Evolutionary conservation across 2,797 vertebrate genomes (phyloP), one percentile per base, ranked within the genome.

Genomic region (Linurgus olivaceus): DNA sequence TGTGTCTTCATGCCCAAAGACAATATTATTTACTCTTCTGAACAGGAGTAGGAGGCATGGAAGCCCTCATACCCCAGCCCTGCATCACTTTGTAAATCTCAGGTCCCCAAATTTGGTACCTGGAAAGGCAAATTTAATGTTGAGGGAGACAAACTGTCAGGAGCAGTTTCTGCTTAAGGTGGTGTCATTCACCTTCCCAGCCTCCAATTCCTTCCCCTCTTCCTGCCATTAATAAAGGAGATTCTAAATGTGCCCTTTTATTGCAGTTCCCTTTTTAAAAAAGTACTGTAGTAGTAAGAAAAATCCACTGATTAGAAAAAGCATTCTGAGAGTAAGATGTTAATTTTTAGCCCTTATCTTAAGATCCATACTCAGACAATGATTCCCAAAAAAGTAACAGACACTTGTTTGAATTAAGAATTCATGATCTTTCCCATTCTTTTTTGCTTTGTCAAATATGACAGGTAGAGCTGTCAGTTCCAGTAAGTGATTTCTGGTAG

Each of bases 401-500:
- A 58, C 86, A 72, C 73, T 86, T 78, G 40, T 21, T 83, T 44
- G 50, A 83, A 74, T 94, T 86, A 83, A 76, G 63, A 87, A 83
- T 94, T 91, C 54, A 52, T 68, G 54, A 75, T 93, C 78, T 90
- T 74, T 90, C 52, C 21, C 37, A 28, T 95, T 90, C 68, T 87
- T 87, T 81, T 62, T 85, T 63, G n/a, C 57, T 89, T 87, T 0
- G 5, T 94, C 75, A 94, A n/a, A 65, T 92, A 51, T 80, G 74
- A 59, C 77, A 89, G 28, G 77, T 84, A 76, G 88, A 89, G 58
- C 72, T 95, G 89, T 89, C 85, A 93, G 70, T 90, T 91, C 42
- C 63, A 82, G 71, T 86, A 81, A 19, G 28, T 75, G 79, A 72
- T 88, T 94, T 95, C 71, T 92, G 40, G 45, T 76, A 47, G 59